phyloP scores from a whole-genome alignment of 1,140 invertebrate genomes.

The Drosophila arawakana region DNA sequence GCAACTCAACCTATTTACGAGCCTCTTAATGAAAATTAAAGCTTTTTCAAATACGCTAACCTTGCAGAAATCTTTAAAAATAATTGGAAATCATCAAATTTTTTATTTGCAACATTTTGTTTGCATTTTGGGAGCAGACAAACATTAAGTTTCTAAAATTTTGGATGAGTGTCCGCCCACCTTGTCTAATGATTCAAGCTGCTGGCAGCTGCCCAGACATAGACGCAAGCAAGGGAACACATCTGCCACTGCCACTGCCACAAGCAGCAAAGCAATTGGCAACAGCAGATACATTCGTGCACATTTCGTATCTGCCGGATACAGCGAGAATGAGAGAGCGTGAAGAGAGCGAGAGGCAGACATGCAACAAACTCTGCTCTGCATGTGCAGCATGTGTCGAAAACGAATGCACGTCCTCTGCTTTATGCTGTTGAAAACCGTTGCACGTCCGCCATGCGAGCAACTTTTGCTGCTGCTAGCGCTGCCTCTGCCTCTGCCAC shows the following conservation, averaged over 20 bases:
- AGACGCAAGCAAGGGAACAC: conserved; percentile 15
- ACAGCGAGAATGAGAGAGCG: neutral
- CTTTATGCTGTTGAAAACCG: conserved; percentile 63
- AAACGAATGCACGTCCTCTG: conserved; percentile 67
- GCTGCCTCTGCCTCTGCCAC: conserved; percentile 70
- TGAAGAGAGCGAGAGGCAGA: neutral
- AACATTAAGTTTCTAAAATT: neutral
- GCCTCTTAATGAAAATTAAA: neutral
- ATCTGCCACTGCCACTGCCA: neutral
- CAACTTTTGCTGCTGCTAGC: conserved; percentile 23
- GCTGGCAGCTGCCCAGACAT: conserved; percentile 44
- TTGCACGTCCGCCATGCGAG: conserved; percentile 73
- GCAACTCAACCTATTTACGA: neutral
- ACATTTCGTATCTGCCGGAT: conserved; percentile 17
- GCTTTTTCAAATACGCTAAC: neutral
- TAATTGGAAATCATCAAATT: too few relatives aligned
- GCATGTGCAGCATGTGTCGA: conserved; percentile 72
- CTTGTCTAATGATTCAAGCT: conserved; percentile 38
- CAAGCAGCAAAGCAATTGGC: conserved; percentile 11
- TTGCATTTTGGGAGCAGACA: neutral
- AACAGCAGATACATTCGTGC: conserved; percentile 12
- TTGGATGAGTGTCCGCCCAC: conserved; percentile 6
- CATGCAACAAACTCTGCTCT: conserved; percentile 45
- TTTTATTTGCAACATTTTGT: neutral
- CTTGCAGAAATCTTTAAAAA: neutral